Evolutionary conservation across 2,113 vertebrate genomes (phyloP), one percentile per base, ranked within the genome.

Genomic region (Xyrauchen texanus): DNA sequence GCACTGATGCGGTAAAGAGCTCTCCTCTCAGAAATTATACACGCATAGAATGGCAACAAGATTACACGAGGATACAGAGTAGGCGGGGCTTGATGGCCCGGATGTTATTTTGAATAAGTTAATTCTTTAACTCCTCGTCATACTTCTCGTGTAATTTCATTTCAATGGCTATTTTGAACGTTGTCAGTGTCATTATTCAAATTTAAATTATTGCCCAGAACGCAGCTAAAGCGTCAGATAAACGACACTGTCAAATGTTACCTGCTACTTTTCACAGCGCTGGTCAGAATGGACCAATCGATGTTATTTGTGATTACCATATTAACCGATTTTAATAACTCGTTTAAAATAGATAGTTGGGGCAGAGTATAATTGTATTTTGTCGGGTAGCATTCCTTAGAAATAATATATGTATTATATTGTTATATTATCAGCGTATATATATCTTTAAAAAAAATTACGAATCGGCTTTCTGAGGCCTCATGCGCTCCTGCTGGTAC

Each of bases 21-120:
- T 51, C 66, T 15, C 1, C 47, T 68, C 66, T 68, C 16, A 52
- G 66, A 52, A 68, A 52, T 34, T 13, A 1, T 4, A 34, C 6
- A 16, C 47, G 0, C 7, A 15, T 12, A 47, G 65, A 67, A 67
- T 6, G 46, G 5, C 12, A n/a, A 9, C 4, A 46, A 46, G 8
- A 47, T 15, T 13, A 4, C 4, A 4, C 0, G 0, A 0, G 0
- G 0, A 62, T 4, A 2, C 0, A 6, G n/a, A 66, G n/a, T 21
- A 8, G 66, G 66, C 6, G 66, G 47, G 46, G 47, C 66, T 12
- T 49, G 49, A 3, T 4, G 0, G 2, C 3, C 45, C 0, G 9
- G 21, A 34, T 34, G 21, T 34, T 34, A 3, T 12, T 51, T 68
- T 9, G 47, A 51, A 8, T 68, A 52, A 21, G 11, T 51, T 49